phyloP scores from a whole-genome alignment of 64 coral and sea anemone genomes.

The Exaiptasia diaphana region DNA sequence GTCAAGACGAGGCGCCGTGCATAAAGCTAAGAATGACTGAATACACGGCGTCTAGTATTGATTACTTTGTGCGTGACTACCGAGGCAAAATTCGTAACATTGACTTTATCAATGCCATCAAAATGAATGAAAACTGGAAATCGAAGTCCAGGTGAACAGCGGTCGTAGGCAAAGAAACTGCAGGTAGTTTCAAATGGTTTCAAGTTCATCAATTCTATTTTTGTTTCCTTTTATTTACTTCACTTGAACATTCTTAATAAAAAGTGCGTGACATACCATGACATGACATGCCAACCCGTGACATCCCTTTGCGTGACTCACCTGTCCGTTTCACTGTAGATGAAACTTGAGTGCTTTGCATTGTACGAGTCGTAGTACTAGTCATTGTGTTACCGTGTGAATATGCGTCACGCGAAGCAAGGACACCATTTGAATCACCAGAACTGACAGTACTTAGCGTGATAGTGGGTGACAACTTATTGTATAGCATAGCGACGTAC shows the following conservation, averaged over 20 bases:
- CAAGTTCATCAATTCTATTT: not conserved
- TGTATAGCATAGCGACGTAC: slow-evolving; percentile 80
- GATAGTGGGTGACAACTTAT: slow-evolving; percentile 48
- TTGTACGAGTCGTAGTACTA: slow-evolving; percentile 22
- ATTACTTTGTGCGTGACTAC: too few relatives aligned
- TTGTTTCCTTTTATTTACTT: not conserved
- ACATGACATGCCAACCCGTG: slow-evolving; percentile 62
- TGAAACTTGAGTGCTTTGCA: slow-evolving; percentile 9
- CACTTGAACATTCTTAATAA: not conserved
- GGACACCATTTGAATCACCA: not conserved
- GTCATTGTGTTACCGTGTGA: not conserved
- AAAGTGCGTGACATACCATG: too few relatives aligned
- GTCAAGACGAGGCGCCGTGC: too few relatives aligned
- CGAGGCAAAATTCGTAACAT: too few relatives aligned
- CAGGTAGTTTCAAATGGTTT: too few relatives aligned
- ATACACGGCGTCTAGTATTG: too few relatives aligned
- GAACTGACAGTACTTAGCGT: not conserved
- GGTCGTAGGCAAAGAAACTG: too few relatives aligned
- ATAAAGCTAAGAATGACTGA: too few relatives aligned
- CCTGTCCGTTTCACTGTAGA: not conserved
- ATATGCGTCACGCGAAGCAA: not conserved
- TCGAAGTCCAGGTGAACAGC: too few relatives aligned
- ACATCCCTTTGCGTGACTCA: not conserved
- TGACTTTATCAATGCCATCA: too few relatives aligned
- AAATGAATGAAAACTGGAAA: too few relatives aligned